Evolutionary conservation across 35 echinoderm and acorn worm genomes (phyloP).

Genomic region (Amphiura filiformis): DNA sequence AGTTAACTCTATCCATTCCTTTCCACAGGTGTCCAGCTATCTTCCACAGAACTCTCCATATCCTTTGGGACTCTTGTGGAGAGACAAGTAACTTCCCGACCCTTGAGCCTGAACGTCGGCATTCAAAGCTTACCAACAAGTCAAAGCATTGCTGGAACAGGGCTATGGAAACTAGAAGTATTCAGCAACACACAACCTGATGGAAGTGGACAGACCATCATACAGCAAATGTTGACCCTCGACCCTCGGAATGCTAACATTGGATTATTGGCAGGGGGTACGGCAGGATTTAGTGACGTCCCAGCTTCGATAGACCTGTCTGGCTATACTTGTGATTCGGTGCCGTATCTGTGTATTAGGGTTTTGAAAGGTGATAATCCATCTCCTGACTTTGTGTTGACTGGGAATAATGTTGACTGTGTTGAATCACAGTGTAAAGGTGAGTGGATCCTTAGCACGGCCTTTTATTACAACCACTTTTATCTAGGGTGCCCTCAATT

Average conservation of each 20-base stretch:
- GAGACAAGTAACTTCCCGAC: neutral
- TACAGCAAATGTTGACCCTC: constrained; percentile 12
- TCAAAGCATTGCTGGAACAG: neutral
- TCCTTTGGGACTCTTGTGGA: neutral
- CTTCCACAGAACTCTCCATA: neutral
- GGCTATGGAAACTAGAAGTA: neutral
- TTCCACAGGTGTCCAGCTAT: neutral
- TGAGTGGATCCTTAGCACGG: constrained; percentile 27
- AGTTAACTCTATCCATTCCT: too few species aligned
- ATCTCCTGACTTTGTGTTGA: constrained; percentile 61
- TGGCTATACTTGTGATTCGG: constrained; percentile 32
- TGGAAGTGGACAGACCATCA: constrained; percentile 27
- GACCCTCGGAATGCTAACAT: constrained; percentile 20
- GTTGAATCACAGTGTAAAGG: constrained; percentile 51
- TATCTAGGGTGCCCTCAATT: too few species aligned
- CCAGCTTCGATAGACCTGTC: constrained; percentile 14
- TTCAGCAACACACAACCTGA: constrained; percentile 38
- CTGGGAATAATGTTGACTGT: constrained; percentile 39
- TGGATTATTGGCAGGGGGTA: constrained; percentile 18
- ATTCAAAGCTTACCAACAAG: neutral
- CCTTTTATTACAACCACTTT: too few species aligned
- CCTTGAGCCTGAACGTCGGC: neutral
- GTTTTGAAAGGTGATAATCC: constrained; percentile 58
- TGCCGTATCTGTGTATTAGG: constrained; percentile 69
- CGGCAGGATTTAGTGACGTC: constrained; percentile 18